Conservation (phyloP, 2,113 vertebrate genomes). For the Butastur rufipennis region DNA sequence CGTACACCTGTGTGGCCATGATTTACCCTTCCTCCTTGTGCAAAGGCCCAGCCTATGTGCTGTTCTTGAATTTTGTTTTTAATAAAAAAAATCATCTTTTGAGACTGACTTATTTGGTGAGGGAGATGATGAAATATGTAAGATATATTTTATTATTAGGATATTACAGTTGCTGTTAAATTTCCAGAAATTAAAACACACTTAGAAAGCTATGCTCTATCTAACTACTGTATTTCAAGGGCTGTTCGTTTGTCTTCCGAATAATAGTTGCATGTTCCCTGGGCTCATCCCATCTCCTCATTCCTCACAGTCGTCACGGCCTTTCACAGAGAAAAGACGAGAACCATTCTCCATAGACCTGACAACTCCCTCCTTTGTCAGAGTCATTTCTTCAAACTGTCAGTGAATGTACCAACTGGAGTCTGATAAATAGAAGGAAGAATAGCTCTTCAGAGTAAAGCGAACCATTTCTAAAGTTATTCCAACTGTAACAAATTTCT, state of each 20-base stretch:
- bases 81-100: background rate
- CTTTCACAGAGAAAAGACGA: background rate
- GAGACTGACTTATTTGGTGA: background rate
- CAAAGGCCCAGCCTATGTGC: background rate
- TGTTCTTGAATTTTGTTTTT: background rate
- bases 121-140: background rate
- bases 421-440: background rate
- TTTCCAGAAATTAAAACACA: background rate
- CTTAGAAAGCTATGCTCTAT: background rate
- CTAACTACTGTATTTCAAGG: background rate
- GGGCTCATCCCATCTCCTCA: background rate
- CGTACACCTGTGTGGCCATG: accelerated
- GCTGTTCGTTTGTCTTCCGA: background rate
- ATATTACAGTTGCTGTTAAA: background rate
- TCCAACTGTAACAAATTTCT: background rate
- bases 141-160: background rate
- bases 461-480: background rate
- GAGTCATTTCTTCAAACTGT: background rate
- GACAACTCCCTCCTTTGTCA: conserved; percentile 1
- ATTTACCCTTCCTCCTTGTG: background rate
- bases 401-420: background rate
- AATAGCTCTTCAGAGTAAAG: background rate
- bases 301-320: background rate
- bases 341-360: background rate
- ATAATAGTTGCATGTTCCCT: background rate